These are phyloP conservation scores for Crypturellus tataupa DNA, from an alignment of 2,797 vertebrate species.

Conservation along the genomic window DNA sequence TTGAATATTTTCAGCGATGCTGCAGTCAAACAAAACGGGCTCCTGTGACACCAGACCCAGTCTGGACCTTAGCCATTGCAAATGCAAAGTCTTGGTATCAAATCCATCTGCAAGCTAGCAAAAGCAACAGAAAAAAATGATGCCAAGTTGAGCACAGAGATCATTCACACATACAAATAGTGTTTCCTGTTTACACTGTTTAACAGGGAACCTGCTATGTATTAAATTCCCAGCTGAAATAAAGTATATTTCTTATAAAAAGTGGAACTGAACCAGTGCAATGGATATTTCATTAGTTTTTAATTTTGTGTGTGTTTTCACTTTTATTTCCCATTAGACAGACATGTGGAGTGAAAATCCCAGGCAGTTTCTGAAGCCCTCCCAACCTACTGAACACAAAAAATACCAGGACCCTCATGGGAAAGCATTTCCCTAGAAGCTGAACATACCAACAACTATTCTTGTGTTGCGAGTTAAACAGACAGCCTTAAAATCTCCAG, in stretches of 20 bases:
- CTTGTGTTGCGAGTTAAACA: background rate
- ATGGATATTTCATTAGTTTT: background rate
- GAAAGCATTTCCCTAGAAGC: background rate
- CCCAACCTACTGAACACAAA: background rate
- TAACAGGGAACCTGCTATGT: background rate
- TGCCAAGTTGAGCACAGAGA: background rate
- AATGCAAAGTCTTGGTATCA: conserved; percentile 76
- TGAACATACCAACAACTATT: background rate
- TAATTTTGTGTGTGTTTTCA: background rate
- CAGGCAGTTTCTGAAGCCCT: background rate
- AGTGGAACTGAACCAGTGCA: background rate
- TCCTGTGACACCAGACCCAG: conserved; percentile 85
- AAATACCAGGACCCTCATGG: background rate
- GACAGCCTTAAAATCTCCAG: background rate
- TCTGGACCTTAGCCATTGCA: conserved; percentile 79
- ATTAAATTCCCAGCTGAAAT: background rate
- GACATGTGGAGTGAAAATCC: background rate
- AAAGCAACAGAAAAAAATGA: conserved; percentile 33
- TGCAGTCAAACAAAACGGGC: conserved; percentile 83
- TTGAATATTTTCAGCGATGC: conserved; percentile 83
- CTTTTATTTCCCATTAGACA: background rate
- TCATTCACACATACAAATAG: background rate
- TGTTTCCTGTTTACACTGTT: no score
- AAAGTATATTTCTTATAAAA: background rate
- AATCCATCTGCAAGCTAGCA: conserved; percentile 81